Base-by-base conservation (phyloP, 2,888 invertebrate genomes). In the Noctua fimbriata region DNA sequence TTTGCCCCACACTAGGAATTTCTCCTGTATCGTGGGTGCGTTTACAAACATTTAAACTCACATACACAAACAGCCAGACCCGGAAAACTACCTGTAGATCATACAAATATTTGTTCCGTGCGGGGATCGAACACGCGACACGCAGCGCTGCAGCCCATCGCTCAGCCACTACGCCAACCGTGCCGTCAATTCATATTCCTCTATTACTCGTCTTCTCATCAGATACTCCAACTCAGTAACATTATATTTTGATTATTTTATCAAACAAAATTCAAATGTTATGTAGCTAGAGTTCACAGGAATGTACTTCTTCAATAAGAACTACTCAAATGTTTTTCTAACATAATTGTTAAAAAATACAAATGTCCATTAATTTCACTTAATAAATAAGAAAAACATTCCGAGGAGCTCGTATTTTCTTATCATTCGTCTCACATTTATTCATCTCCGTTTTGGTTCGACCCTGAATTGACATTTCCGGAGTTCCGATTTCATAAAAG, bases 361-460 rank as follows among this genome's bases (percentile, higher is more conserved):
- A 28, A 71, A 49, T 52, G 24, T 10, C 47, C 55, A 72, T 60
- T 69, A 58, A 69, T 69, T 73, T 63, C n/a, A 73, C n/a, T 49
- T 12, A 69, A 65, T 58, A 73, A 69, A 73, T 28, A 44, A 49
- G 58, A n/a, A 36, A 77, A 69, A 72, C 36, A 82, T 73, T 63
- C 32, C n/a, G 28, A 52, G 3, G 7, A 52, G 18, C 9, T 28
- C 28, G 18, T 73, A 47, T 70, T 78, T 78, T 78, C 73, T 83
- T 69, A 83, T 72, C 71, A 79, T 80, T 83, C 74, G 18, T 71
- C 83, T 79, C 71, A 79, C 63, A 83, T 83, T 73, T 63, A 74
- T 83, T 83, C 71, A 79, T 83, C 83, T 79, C 84, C 81, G 84
- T 73, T 83, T 80, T 41, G 83, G 70, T 71, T 83, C 83, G 75